Percentiles rank a stretch among this genome's conserved stretches.
phyloP scores from a whole-genome alignment of 2,888 invertebrate species.

The Lasioglossum marginatum region DNA sequence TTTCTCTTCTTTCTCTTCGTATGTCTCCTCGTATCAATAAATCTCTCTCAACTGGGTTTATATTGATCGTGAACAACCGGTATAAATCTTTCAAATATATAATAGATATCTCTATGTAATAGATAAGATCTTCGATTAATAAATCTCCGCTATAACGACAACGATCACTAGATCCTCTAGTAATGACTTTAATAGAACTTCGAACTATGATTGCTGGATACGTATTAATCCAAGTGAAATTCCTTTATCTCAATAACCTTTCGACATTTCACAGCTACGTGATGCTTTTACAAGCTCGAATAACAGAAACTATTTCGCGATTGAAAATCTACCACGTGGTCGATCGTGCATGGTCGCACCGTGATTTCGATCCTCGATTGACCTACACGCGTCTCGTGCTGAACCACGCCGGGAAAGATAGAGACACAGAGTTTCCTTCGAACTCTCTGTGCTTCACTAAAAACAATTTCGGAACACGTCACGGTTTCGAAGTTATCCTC shows the following conservation, averaged over 20 bases:
- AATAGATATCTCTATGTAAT: slow-evolving; percentile 38
- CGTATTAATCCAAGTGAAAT: not conserved
- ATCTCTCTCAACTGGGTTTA: slow-evolving; percentile 38
- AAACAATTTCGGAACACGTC: slow-evolving; percentile 8
- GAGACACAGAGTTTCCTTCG: not conserved
- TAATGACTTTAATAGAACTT: slow-evolving; percentile 61
- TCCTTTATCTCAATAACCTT: slow-evolving; percentile 26
- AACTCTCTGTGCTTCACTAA: slow-evolving; percentile 7
- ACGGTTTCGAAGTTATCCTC: slow-evolving; percentile 33
- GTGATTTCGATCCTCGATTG: slow-evolving; percentile 41
- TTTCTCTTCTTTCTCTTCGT: not conserved
- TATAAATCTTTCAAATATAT: slow-evolving; percentile 58
- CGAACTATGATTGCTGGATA: slow-evolving; percentile 42
- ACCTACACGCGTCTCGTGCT: not conserved
- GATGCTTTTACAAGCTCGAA: slow-evolving; percentile 24
- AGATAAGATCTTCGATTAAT: slow-evolving; percentile 56
- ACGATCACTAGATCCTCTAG: slow-evolving; percentile 64
- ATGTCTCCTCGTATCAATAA: slow-evolving; percentile 5
- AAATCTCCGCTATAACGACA: slow-evolving; percentile 66
- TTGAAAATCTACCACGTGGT: slow-evolving; percentile 57
- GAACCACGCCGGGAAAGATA: not conserved
- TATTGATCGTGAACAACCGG: slow-evolving; percentile 43
- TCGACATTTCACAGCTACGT: slow-evolving; percentile 1
- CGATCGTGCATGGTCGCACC: slow-evolving; percentile 50
- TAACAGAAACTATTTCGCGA: slow-evolving; percentile 10